phyloP scores from a whole-genome alignment of 2,113 vertebrate species.

The Haplotaxodon microlepis region DNA sequence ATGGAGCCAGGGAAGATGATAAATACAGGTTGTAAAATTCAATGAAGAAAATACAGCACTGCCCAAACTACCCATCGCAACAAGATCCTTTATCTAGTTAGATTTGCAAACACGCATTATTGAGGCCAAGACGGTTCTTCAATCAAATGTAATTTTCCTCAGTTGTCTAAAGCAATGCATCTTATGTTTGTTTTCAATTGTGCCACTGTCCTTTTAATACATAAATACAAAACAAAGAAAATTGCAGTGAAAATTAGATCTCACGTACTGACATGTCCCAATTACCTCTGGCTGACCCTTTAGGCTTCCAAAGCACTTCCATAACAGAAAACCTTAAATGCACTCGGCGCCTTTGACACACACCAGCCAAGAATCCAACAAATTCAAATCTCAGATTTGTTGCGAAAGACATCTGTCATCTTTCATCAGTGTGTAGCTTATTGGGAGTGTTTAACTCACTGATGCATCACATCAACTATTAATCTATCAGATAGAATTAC shows the following conservation, averaged over 20 bases:
- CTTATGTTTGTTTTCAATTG: background rate
- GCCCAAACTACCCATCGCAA: background rate
- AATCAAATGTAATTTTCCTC: background rate
- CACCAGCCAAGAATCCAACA: background rate
- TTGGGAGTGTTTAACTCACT: background rate
- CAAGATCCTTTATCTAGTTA: background rate
- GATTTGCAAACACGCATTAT: background rate
- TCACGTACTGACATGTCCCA: background rate
- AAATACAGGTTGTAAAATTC: conserved; percentile 18
- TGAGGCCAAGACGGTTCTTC: background rate
- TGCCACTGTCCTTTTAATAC: background rate
- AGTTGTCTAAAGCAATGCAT: background rate
- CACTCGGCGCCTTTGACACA: background rate
- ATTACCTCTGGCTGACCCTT: background rate
- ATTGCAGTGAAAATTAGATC: background rate
- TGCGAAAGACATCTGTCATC: background rate
- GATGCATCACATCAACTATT: background rate
- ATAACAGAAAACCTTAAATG: background rate
- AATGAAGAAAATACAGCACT: background rate
- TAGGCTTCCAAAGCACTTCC: background rate
- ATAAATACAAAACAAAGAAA: background rate
- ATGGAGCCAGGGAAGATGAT: conserved; percentile 14
- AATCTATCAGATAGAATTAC: background rate
- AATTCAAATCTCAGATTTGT: background rate
- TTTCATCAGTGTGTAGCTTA: background rate